A percentile compares a stretch with the other conserved stretches of the same genome.
Evolutionary conservation across 2,113 vertebrate species (phyloP).

Genomic region (Catagonus wagneri): DNA sequence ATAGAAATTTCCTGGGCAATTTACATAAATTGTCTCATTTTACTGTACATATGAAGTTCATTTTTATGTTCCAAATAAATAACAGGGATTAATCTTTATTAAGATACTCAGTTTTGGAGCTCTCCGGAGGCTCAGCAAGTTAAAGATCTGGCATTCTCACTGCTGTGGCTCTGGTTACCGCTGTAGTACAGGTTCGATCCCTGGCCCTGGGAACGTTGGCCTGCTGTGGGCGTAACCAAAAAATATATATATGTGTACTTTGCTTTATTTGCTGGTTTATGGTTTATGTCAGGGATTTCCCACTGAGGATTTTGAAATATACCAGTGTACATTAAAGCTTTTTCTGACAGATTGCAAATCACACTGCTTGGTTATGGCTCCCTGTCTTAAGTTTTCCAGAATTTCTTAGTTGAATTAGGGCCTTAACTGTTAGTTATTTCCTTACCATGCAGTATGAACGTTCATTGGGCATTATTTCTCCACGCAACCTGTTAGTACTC

Average conservation of each 20-base stretch:
- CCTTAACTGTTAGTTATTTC: background rate
- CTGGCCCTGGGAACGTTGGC: too few species aligned
- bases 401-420: background rate
- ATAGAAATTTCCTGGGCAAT: background rate
- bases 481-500: background rate
- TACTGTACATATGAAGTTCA: background rate
- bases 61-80: background rate
- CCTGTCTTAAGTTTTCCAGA: background rate
- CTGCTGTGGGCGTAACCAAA: background rate
- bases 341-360: background rate
- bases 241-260: background rate
- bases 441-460: background rate
- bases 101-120: background rate
- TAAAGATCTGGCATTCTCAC: too few species aligned
- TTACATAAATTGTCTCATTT: background rate
- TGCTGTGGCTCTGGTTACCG: too few species aligned
- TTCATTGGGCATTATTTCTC: background rate
- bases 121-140: background rate
- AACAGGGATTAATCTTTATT: background rate
- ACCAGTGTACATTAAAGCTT: background rate
- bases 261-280: background rate
- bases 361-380: background rate
- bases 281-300: background rate
- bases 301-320: background rate
- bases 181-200: too few species aligned